Evolutionary conservation across 2,113 vertebrate species (phyloP).

Genomic region (Paracanthobrama guichenoti): DNA sequence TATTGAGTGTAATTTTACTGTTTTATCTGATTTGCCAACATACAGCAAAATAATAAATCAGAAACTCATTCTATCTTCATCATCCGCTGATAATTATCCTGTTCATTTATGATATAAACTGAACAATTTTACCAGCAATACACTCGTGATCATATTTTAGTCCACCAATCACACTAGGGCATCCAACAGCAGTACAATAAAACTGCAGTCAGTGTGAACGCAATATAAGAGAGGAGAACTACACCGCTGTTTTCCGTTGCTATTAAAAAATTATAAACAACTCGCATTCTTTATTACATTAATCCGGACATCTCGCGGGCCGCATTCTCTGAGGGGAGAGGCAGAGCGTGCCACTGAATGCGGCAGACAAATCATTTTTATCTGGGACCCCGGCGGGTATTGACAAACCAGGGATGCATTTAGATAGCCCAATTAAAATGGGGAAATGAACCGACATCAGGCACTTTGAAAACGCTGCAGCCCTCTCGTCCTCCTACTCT

Average conservation of each 20-base stretch:
- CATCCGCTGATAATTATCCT: not conserved
- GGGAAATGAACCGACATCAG: slow-evolving; percentile 74
- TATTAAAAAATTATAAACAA: slow-evolving; percentile 63
- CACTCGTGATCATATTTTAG: not conserved
- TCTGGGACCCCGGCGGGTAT: slow-evolving; percentile 74
- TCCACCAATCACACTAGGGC: not conserved
- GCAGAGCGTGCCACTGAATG: slow-evolving; percentile 72
- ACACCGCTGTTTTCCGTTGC: not conserved
- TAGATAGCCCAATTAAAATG: slow-evolving; percentile 81
- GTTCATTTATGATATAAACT: not conserved
- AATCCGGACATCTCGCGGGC: slow-evolving; percentile 64
- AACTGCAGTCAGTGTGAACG: not conserved
- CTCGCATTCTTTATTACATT: slow-evolving; percentile 64
- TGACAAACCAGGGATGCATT: slow-evolving; percentile 79
- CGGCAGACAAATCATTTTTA: slow-evolving; percentile 78
- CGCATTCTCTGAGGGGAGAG: slow-evolving; percentile 63
- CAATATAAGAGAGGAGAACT: not conserved
- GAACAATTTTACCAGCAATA: not conserved
- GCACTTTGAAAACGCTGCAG: slow-evolving; percentile 61
- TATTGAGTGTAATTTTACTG: not conserved
- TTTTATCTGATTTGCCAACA: not conserved
- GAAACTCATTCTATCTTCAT: not conserved
- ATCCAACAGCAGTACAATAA: not conserved
- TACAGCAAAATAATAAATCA: not conserved
- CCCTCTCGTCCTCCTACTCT: slow-evolving; percentile 55